A percentile compares a stretch with the other conserved stretches of the same genome.
Conservation (phyloP, 2,113 vertebrate genomes). For the Campylomormyrus numenius region DNA sequence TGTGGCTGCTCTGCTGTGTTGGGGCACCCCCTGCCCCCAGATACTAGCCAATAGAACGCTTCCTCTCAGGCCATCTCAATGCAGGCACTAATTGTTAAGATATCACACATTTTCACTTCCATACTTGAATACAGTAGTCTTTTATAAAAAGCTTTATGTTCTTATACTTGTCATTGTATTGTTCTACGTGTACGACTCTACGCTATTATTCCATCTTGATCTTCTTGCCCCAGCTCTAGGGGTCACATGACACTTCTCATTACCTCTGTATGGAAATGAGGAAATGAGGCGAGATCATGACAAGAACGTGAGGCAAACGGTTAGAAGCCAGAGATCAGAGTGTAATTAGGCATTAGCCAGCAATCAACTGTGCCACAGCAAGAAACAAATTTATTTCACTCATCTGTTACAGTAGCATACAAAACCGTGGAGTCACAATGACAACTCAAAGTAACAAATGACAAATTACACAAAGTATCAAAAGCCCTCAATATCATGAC, state of each 20-base stretch:
- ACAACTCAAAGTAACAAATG: background rate
- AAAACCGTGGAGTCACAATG: background rate
- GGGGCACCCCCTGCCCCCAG: conserved; percentile 42
- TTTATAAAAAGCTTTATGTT: background rate
- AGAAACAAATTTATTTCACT: background rate
- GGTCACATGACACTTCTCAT: background rate
- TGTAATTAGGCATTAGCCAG: background rate
- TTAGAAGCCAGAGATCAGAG: background rate
- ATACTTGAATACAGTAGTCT: background rate
- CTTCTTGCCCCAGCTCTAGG: background rate
- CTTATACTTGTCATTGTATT: background rate
- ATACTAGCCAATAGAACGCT: conserved; percentile 51
- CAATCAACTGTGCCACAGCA: background rate
- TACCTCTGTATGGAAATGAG: conserved; percentile 24
- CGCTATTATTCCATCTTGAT: background rate
- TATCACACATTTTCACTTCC: background rate
- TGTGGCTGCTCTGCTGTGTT: conserved; percentile 61
- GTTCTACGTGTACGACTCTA: background rate
- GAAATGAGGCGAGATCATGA: background rate
- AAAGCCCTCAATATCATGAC: background rate
- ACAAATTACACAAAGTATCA: background rate
- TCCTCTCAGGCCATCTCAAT: conserved; percentile 50
- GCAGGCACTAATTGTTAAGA: background rate
- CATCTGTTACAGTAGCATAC: background rate
- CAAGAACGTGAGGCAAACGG: background rate